Percentiles rank a stretch among this genome's conserved stretches.
phyloP scores from a whole-genome alignment of 2,113 vertebrate species.

The Pygoscelis adeliae region DNA sequence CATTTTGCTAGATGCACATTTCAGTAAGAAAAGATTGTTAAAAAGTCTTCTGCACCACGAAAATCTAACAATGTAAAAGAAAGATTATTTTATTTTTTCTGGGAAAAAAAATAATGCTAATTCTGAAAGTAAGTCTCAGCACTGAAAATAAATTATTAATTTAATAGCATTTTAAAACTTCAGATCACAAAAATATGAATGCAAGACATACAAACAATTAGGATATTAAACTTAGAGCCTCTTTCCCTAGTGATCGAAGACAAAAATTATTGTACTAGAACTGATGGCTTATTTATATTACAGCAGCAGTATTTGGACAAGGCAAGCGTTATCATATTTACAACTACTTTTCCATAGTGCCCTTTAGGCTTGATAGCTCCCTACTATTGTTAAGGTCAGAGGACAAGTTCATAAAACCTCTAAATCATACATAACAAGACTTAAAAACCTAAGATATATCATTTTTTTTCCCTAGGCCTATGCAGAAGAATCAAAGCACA shows the following conservation, averaged over 20 bases:
- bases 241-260: background rate
- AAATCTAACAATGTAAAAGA: background rate
- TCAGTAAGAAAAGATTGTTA: background rate
- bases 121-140: background rate
- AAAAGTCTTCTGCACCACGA: background rate
- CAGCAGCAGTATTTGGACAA: conserved; percentile 40
- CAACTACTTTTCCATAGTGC: conserved; percentile 43
- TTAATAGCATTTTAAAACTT: background rate
- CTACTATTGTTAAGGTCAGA: conserved; percentile 52
- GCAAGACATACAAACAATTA: background rate
- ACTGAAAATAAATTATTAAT: background rate
- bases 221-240: background rate
- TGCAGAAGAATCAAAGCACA: conserved; percentile 48
- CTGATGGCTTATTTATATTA: conserved; percentile 42
- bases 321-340: conserved; percentile 39
- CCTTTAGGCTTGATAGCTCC: conserved; percentile 60
- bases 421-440: conserved; percentile 56
- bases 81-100: background rate
- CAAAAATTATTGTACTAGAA: background rate
- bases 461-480: background rate
- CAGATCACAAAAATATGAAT: background rate
- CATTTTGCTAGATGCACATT: background rate
- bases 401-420: conserved; percentile 70
- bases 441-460: conserved; percentile 39
- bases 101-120: background rate